Evolutionary conservation across 2,797 vertebrate genomes (phyloP).

Genomic region (Rachycentron canadum): DNA sequence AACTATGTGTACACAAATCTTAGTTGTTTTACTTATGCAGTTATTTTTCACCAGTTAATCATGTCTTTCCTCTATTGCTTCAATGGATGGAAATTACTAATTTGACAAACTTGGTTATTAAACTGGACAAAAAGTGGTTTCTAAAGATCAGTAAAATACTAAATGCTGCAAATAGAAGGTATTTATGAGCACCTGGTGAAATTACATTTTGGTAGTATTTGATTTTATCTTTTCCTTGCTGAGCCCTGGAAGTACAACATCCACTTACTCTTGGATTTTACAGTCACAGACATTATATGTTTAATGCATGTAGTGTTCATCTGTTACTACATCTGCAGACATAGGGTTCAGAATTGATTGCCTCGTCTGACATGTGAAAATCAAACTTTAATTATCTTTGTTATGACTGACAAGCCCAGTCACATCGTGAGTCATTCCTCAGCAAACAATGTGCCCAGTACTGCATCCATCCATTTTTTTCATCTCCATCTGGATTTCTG

Average conservation of each 20-base stretch:
- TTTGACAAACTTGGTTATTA: not conserved
- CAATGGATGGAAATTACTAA: not conserved
- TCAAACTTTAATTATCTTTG: conserved; percentile 9
- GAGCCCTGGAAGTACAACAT: not conserved
- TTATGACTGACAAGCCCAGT: not conserved
- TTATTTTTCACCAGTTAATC: conserved; percentile 17
- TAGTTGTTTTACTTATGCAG: too few relatives aligned
- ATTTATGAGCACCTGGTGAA: not conserved
- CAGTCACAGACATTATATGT: not conserved
- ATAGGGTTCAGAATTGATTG: not conserved
- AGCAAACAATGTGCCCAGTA: not conserved
- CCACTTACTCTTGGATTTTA: not conserved
- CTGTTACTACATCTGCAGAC: not conserved
- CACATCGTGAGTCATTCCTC: not conserved
- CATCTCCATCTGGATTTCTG: not conserved
- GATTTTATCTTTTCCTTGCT: not conserved
- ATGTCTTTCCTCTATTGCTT: not conserved
- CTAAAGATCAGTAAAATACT: not conserved
- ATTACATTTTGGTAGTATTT: not conserved
- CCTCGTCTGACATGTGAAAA: not conserved
- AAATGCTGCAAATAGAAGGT: not conserved
- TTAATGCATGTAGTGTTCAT: not conserved
- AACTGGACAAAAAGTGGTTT: not conserved
- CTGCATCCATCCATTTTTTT: conserved; percentile 12
- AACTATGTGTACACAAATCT: too few relatives aligned